phyloP scores from a whole-genome alignment of 2,113 vertebrate species.

The Heterochromis multidens region DNA sequence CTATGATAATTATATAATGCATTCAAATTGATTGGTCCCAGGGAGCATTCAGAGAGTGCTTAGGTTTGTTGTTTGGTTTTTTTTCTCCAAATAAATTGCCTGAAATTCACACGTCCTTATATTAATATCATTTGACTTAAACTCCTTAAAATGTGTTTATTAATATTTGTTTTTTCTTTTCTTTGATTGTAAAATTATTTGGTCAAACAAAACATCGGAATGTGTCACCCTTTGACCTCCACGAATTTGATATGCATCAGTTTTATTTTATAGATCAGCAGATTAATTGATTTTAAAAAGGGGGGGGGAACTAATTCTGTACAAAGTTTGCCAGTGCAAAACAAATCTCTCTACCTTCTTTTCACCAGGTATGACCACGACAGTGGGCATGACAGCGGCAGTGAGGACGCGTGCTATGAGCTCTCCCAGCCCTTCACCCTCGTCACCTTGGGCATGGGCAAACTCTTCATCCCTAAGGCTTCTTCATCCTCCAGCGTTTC shows the following conservation, averaged over 20 bases:
- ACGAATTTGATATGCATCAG: no score
- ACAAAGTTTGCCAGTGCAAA: neutral
- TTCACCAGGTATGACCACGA: slow-evolving; percentile 89
- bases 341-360: neutral
- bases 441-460: slow-evolving; percentile 92
- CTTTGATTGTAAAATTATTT: no score
- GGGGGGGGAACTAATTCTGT: neutral
- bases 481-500: slow-evolving; percentile 74
- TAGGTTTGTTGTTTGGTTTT: neutral
- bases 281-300: neutral
- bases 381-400: slow-evolving; percentile 96
- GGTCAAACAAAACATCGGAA: no score
- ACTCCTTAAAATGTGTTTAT: neutral
- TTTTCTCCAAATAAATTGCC: neutral
- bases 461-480: slow-evolving; percentile 88
- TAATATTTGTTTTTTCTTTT: neutral
- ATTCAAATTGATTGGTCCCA: neutral
- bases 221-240: no score
- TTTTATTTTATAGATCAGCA: neutral
- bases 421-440: slow-evolving; percentile 88
- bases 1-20: neutral
- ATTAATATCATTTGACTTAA: neutral
- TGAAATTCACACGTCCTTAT: neutral
- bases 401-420: slow-evolving; percentile 89
- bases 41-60: neutral